A percentile compares a stretch with the other conserved stretches of the same genome.
phyloP scores from a whole-genome alignment of 92 coral and sea anemone genomes.

The Blastomussa wellsi region DNA sequence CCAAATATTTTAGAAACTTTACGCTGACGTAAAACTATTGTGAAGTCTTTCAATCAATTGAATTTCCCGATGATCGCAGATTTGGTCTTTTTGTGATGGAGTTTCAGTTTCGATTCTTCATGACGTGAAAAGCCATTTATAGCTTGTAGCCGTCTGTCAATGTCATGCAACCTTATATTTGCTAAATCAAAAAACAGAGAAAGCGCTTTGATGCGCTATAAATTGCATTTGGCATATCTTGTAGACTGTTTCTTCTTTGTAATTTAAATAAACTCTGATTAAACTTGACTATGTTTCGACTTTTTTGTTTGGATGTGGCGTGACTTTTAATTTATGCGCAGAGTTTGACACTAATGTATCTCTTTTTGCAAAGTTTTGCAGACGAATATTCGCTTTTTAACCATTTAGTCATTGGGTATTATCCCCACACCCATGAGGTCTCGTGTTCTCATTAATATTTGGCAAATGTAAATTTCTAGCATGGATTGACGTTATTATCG shows the following conservation, averaged over 20 bases:
- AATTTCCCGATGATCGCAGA: neutral
- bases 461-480: no score
- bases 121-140: neutral
- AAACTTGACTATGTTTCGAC: neutral
- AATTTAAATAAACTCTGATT: no score
- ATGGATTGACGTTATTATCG: no score
- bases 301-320: neutral
- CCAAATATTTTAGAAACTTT: neutral
- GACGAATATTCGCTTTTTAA: neutral
- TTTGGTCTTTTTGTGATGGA: neutral
- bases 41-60: neutral
- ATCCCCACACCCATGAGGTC: no score
- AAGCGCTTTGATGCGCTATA: neutral
- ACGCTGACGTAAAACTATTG: neutral
- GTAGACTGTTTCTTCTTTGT: neutral
- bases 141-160: neutral
- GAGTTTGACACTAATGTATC: no score
- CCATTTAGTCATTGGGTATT: neutral
- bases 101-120: conserved; percentile 6
- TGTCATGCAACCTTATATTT: neutral
- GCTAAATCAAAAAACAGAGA: no score
- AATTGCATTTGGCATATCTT: neutral
- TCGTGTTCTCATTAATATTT: no score
- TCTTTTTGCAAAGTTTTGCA: neutral
- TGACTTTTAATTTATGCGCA: neutral